Base-by-base conservation (phyloP, 2,888 invertebrate genomes). In the Candidula unifasciata region DNA sequence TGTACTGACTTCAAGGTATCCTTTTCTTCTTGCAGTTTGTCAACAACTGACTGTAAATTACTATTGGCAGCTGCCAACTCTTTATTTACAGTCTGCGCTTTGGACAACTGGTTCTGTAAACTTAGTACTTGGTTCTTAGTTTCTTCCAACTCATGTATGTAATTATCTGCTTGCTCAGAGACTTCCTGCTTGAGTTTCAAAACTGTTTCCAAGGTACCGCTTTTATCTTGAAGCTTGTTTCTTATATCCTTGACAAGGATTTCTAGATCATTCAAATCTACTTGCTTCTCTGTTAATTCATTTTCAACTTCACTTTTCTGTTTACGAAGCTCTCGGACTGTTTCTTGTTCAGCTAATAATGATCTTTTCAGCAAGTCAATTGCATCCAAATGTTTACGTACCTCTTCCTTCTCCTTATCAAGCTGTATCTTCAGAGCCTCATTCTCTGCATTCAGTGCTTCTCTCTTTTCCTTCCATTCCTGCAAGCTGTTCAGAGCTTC, bases 251-350 rank as follows among this genome's bases (percentile, higher is more conserved):
- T 33, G 76, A 82, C 52, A 57, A 76, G 52, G 66, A 73, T 24
- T 30, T 76, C 33, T 66, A 76, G 82, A 18, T 76, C 76, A 76
- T 76, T 76, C 76, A 82, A 52, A 76, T 82, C 76, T 52, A 68
- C 44, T 52, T 33, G 44, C 44, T 44, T 52, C 18, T 80, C 80
- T 37, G 64, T 44, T 64, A 64, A 74, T 33, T 73, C 64, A 57
- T n/a, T 64, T n/a, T 80, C 71, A 30, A 52, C 21, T 54, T 60
- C 37, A 35, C 10, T 69, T 74, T 64, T 79, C 64, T 30, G 64
- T 33, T 71, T 37, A 21, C 35, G 21, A n/a, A 79, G 73, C 66
- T 74, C 74, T 37, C 27, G 21, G 5, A 80, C 30, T 30, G 33
- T 21, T 13, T 52, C 18, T 33, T 69, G 30, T 57, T 30, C 57